Percentiles rank a stretch among this genome's conserved stretches.
Conservation (phyloP, 1,140 invertebrate species). For the Papilio polyxenes region DNA sequence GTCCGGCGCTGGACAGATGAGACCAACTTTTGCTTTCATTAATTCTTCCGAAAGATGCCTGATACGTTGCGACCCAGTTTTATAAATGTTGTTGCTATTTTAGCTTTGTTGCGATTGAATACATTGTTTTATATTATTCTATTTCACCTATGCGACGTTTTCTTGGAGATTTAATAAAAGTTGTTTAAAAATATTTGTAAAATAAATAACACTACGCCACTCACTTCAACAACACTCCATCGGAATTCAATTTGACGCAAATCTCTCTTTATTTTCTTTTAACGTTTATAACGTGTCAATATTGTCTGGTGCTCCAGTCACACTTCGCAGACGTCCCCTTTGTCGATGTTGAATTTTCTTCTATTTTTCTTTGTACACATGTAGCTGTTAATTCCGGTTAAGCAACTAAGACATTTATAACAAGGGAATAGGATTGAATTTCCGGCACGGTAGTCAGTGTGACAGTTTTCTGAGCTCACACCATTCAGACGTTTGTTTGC, state of each 20-base stretch:
- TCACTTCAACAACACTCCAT: conserved; percentile 17
- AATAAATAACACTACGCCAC: not conserved
- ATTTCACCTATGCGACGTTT: not conserved
- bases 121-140: not conserved
- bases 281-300: conserved; percentile 31
- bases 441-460: not conserved
- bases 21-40: not conserved
- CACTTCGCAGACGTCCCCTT: not conserved
- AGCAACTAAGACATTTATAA: not conserved
- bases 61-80: not conserved
- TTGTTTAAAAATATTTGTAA: not conserved
- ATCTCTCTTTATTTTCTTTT: conserved; percentile 12
- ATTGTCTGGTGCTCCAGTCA: conserved; percentile 21
- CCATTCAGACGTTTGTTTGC: conserved; percentile 25
- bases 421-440: conserved; percentile 16
- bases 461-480: conserved; percentile 9
- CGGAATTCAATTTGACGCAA: conserved; percentile 29
- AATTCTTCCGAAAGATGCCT: not conserved
- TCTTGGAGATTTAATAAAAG: not conserved
- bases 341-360: conserved; percentile 31
- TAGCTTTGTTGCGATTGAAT: not conserved
- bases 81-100: not conserved
- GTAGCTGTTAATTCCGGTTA: not conserved
- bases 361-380: conserved; percentile 22
- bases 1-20: not conserved